Evolutionary conservation across 2,113 vertebrate genomes (phyloP).

Genomic region (Ia io): DNA sequence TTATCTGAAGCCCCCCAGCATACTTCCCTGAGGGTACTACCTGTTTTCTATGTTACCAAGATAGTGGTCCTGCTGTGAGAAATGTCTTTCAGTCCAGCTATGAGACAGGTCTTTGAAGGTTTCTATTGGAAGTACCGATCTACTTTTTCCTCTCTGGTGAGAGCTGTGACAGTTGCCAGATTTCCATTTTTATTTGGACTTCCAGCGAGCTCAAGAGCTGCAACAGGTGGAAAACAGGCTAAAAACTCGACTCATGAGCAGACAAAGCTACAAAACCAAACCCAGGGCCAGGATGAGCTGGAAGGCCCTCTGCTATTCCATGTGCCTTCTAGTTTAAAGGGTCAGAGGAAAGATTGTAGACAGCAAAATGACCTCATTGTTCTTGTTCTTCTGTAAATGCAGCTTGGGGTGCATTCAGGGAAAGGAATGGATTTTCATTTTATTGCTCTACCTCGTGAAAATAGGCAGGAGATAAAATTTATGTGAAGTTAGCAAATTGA

Average conservation of each 20-base stretch:
- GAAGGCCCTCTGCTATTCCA: background rate
- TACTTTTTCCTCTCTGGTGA: background rate
- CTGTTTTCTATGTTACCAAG: background rate
- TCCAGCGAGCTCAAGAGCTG: background rate
- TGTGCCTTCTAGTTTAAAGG: background rate
- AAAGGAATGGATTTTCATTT: background rate
- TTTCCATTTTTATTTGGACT: background rate
- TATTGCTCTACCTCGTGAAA: background rate
- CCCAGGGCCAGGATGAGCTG: background rate
- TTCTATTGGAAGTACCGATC: background rate
- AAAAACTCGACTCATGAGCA: background rate
- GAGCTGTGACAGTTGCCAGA: background rate
- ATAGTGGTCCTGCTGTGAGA: background rate
- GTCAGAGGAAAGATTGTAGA: background rate
- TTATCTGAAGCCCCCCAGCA: background rate
- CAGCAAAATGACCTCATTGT: background rate
- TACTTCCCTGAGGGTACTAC: background rate
- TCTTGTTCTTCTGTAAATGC: background rate
- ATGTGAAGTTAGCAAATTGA: background rate
- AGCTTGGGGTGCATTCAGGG: rapidly evolving
- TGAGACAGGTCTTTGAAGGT: background rate
- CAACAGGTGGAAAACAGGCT: background rate
- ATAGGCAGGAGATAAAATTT: background rate
- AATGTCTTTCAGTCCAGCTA: background rate
- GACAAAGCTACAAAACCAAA: background rate